Base-by-base conservation (phyloP, 2,888 invertebrate genomes). In the Actias luna region DNA sequence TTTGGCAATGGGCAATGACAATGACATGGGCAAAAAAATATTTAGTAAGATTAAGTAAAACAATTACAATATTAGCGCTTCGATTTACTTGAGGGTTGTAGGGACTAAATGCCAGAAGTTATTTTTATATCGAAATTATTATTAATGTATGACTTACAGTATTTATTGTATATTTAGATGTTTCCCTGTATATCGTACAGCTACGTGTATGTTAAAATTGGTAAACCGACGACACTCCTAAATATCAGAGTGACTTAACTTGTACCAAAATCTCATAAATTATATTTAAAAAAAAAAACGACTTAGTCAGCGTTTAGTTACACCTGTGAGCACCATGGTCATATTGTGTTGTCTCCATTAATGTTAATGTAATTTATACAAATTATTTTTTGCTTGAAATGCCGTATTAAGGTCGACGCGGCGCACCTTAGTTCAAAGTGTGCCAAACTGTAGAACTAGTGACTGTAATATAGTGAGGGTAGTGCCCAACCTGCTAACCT, bases 391-490 rank as follows among this genome's bases (percentile, higher is more conserved):
- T 50, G 72, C 72, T 72, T 67, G 73, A 78, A 83, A 76, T 78
- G 68, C 71, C 67, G 69, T 81, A 84, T 82, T 75, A 82, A 81
- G 87, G 87, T 86, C 46, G 22, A 22, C 46, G 46, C 85, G 78
- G 75, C 86, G 77, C 87, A 76, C 88, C 87, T 77, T 65, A 59
- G 18, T 16, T 62, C 50, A 46, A 42, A 36, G 18, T 39, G 58
- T 50, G 22, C 10, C 46, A 10, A 39, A 50, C n/a, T n/a, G n/a
- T n/a, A n/a, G n/a, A n/a, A n/a, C n/a, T 42, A 59, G 63, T 62
- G 68, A 64, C 64, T 65, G n/a, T n/a, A n/a, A n/a, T n/a, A n/a
- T n/a, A 66, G 57, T 42, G 60, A 63, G 61, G 65, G 67, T 59
- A 58, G 65, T 61, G 69, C 76, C 76, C 75, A 67, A 68, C 75